These are phyloP conservation scores for Enteromius afrohamiltoni DNA, from an alignment of 2,797 vertebrate genomes.

Conservation along the genomic window DNA sequence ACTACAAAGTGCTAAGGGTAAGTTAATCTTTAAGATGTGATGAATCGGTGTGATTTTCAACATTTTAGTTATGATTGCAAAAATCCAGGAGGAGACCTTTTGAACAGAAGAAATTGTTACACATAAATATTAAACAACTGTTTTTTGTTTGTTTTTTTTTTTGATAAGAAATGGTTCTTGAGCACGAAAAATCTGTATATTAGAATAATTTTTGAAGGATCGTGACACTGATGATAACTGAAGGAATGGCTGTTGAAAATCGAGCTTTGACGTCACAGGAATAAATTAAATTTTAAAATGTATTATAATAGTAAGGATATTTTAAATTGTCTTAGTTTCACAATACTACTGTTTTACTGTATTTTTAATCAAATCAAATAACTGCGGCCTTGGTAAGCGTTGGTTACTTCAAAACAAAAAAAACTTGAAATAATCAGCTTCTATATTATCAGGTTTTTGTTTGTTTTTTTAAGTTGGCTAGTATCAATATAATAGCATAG, in stretches of 20 bases:
- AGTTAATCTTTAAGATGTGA: constrained; percentile 22
- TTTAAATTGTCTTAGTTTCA: background rate
- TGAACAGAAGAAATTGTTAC: background rate
- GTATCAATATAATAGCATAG: background rate
- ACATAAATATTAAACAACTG: background rate
- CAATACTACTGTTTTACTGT: background rate
- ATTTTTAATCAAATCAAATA: background rate
- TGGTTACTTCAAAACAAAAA: background rate
- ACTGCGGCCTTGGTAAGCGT: background rate
- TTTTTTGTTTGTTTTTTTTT: background rate
- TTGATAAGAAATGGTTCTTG: background rate
- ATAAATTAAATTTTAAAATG: background rate
- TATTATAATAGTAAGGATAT: background rate
- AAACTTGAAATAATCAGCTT: background rate
- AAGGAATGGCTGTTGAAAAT: background rate
- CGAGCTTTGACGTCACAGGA: background rate
- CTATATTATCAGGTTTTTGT: background rate
- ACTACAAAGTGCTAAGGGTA: constrained; percentile 94
- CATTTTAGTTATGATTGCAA: background rate
- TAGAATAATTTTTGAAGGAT: background rate
- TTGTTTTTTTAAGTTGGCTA: background rate
- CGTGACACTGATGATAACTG: background rate
- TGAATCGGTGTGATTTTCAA: background rate
- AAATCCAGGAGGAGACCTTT: background rate
- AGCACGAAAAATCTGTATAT: background rate